phyloP scores from a whole-genome alignment of 2,797 vertebrate species.

The Orientallactaga sibirica region DNA sequence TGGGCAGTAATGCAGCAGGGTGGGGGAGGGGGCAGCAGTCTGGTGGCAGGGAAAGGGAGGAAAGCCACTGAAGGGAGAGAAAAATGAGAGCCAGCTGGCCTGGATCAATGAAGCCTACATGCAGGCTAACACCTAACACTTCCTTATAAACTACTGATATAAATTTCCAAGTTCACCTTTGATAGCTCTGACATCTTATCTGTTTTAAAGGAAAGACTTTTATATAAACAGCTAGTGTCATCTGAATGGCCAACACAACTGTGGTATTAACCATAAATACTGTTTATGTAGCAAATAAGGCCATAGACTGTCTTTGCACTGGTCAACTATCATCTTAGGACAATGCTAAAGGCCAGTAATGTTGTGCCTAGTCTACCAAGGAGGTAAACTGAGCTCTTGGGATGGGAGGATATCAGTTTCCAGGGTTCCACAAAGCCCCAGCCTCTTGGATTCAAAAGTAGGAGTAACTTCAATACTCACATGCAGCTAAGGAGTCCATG shows the following conservation, averaged over 20 bases:
- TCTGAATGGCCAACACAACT: neutral
- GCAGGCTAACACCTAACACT: neutral
- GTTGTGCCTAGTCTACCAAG: neutral
- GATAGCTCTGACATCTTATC: neutral
- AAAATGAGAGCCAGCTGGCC: too few relatives aligned
- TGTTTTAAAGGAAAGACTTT: constrained; percentile 43
- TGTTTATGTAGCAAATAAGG: neutral
- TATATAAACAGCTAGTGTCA: neutral
- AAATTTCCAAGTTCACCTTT: constrained; percentile 34
- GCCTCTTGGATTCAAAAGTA: neutral
- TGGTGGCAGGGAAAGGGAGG: too few relatives aligned
- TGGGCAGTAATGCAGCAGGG: too few relatives aligned
- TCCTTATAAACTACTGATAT: neutral
- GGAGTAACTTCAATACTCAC: neutral
- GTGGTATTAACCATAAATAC: neutral
- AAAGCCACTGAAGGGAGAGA: too few relatives aligned
- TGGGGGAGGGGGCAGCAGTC: too few relatives aligned
- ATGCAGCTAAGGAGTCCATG: neutral
- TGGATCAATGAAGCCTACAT: too few relatives aligned
- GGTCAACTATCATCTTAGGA: neutral
- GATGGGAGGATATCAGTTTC: neutral
- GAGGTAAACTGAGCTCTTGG: neutral
- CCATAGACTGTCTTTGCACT: neutral
- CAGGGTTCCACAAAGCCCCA: neutral
- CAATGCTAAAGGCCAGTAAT: neutral